Evolutionary conservation across 2,797 vertebrate genomes (phyloP).

Genomic region (Pipistrellus pygmaeus): DNA sequence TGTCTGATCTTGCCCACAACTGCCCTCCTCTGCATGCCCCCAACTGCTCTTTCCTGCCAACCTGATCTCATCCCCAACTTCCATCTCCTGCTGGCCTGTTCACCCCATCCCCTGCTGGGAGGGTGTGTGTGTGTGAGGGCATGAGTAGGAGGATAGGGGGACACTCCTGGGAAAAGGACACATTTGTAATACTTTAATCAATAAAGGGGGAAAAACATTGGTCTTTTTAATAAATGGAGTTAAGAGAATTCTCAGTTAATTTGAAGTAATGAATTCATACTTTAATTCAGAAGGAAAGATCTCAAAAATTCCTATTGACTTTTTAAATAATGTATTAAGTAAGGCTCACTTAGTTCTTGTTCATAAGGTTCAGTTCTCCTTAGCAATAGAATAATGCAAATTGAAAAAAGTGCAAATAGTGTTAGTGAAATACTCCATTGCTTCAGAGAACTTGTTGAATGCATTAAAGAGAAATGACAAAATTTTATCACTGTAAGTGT

Average conservation of each 20-base stretch:
- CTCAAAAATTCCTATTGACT: conserved; percentile 30
- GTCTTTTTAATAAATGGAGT: not conserved
- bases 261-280: not conserved
- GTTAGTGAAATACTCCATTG: not conserved
- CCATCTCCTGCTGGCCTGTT: too few species aligned
- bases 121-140: too few species aligned
- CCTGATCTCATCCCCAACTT: too few species aligned
- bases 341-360: conserved; percentile 22
- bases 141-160: too few species aligned
- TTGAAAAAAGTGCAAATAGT: not conserved
- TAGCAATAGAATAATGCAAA: conserved; percentile 54
- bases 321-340: conserved; percentile 53
- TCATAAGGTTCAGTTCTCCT: not conserved
- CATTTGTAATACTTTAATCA: too few species aligned
- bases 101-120: too few species aligned
- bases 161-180: too few species aligned
- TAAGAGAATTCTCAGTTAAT: not conserved
- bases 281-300: conserved; percentile 39
- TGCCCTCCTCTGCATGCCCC: too few species aligned
- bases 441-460: conserved; percentile 12
- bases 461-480: not conserved
- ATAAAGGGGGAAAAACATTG: not conserved
- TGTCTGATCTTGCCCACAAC: too few species aligned
- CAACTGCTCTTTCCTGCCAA: too few species aligned
- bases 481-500: not conserved